Base-by-base conservation (phyloP, 2,113 vertebrate genomes). In the Sterna hirundo region DNA sequence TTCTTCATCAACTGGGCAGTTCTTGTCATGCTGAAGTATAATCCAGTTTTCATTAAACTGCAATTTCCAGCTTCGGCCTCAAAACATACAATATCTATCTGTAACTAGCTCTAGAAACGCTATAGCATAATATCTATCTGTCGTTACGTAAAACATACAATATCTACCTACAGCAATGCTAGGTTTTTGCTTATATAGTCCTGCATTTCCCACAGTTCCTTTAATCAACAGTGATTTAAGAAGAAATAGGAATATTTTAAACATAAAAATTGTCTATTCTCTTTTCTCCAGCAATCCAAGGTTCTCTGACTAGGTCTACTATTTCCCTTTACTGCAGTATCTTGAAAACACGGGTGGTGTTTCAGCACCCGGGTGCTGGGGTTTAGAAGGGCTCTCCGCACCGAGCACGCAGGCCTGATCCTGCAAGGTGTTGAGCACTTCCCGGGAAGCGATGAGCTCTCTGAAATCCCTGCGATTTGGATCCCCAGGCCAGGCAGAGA, bases 381-480 rank as follows among this genome's bases (percentile, higher is more conserved):
- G 62, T 93, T 93, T 94, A 58, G 36, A 34, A 80, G 62, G 77
- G 49, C 60, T 58, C 57, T 36, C 75, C 74, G 75, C 71, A 52
- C 42, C 2, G 2, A 38, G 64, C 2, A 2, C 1, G 1, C 40
- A 38, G 92, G 62, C 75, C 87, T 82, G 84, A 55, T 77, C 66
- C 74, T 64, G 38, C 2, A 44, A 96, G 92, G 92, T 93, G 93
- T 77, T 83, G 93, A 95, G 88, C 68, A 34, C 90, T 80, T 91
- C 88, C 94, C 18, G 32, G 84, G 89, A 88, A 91, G 95, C 0
- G 34, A 78, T 86, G 96, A 96, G 91, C 83, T 83, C 92, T 85
- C 81, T 81, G 47, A 96, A 96, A 96, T 96, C 91, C 80, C 65
- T 69, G 91, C 0, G 72, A 71, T 74, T 91, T 40, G 10, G 51